A percentile compares a stretch with the other conserved stretches of the same genome.
Evolutionary conservation across 2,113 vertebrate genomes (phyloP).

Genomic region (Gopherus flavomarginatus): DNA sequence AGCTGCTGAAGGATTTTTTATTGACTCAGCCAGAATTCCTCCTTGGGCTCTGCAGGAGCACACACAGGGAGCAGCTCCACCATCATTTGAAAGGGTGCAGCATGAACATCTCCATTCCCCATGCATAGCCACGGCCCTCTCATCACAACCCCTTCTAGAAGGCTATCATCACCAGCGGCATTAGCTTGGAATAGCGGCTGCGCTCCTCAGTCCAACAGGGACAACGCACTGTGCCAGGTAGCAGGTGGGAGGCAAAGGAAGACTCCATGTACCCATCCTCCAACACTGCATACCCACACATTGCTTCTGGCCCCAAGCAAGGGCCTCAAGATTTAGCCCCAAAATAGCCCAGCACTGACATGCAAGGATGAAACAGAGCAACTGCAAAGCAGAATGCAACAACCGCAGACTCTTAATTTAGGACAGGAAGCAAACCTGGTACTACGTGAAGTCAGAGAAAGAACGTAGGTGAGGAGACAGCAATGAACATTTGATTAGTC

Average conservation of each 20-base stretch:
- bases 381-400: neutral
- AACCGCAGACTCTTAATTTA: neutral
- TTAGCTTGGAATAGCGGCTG: neutral
- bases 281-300: neutral
- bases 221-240: neutral
- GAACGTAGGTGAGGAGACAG: neutral
- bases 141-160: neutral
- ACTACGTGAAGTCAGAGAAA: neutral
- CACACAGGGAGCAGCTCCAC: neutral
- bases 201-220: neutral
- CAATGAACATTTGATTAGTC: rapidly evolving
- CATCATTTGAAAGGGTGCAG: neutral
- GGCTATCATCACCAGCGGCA: neutral
- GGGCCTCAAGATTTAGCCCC: neutral
- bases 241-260: neutral
- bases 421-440: neutral
- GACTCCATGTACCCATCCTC: neutral
- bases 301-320: neutral
- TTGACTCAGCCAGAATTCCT: neutral
- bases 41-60: neutral
- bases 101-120: neutral
- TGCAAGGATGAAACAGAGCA: neutral
- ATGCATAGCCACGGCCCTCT: neutral
- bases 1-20: rapidly evolving
- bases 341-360: neutral